Base-by-base conservation (phyloP, 2,113 vertebrate genomes). In the Heloderma charlesbogerti region DNA sequence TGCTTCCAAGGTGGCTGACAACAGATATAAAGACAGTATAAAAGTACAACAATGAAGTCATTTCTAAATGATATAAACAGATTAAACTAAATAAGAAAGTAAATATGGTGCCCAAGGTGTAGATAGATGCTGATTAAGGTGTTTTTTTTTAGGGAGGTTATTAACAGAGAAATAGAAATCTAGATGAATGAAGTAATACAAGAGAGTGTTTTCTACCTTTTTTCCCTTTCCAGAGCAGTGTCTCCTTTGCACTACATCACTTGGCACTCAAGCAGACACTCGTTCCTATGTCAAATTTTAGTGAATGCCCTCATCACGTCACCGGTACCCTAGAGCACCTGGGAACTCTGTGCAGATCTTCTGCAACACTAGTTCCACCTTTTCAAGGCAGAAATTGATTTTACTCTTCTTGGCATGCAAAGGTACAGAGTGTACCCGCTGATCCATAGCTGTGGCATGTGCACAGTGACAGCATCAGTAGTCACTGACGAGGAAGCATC, bases 291-390 rank as follows among this genome's bases (percentile, higher is more conserved):
- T 83, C 88, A 86, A 91, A 83, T 93, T 95, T 95, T 92, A 89
- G 87, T 92, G 92, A 93, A 88, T 94, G 4, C 82, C 54, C 87
- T 66, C 92, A 66, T 92, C 90, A 93, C 67, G 88, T 93, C 80
- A 69, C 83, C 87, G 78, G 90, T 96, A 90, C 95, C 96, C 96
- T 94, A 87, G 83, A 94, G 95, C 94, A 93, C 91, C 89, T 92
- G 94, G 40, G 93, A 95, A 93, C 93, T 94, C 87, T 43, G 74
- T 94, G 93, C 90, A 94, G 91, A 93, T 95, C 95, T 96, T 94
- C 95, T 95, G 95, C 95, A 96, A 90, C 92, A 94, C 92, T 74
- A 93, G 83, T 67, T 89, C 89, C 91, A 91, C 92, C 94, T 94
- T 91, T 92, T 91, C 92, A 77, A 86, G 91, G 91, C 90, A 22